Percentiles rank a stretch among this genome's conserved stretches.
These are phyloP conservation scores for Psix sp. DNA, from an alignment of 1,140 invertebrate species.

Conservation along the genomic window DNA sequence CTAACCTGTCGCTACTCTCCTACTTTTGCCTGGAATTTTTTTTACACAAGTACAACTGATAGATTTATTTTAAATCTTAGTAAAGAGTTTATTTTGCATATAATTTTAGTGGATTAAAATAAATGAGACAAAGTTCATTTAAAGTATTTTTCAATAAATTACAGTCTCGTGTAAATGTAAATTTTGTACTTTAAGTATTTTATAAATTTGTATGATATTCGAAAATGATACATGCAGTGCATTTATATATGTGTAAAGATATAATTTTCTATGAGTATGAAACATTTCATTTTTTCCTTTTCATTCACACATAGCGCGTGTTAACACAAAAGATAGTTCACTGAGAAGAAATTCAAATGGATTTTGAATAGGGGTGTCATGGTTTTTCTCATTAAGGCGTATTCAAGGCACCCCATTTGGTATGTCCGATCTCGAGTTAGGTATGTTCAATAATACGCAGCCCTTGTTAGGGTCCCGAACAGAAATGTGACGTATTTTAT, in stretches of 20 bases:
- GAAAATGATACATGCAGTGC: no score
- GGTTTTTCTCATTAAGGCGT: constrained; percentile 50
- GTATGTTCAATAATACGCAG: constrained; percentile 39
- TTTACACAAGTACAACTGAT: background rate
- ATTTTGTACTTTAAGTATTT: no score
- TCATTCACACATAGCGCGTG: background rate
- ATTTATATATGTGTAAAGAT: constrained; percentile 1
- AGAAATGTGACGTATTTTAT: constrained; percentile 43
- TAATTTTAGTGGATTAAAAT: constrained; percentile 18
- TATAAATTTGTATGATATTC: no score
- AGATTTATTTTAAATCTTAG: constrained; percentile 7
- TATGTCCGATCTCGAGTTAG: constrained; percentile 35
- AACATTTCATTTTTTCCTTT: background rate
- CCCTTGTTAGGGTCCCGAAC: constrained; percentile 32
- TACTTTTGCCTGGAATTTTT: background rate
- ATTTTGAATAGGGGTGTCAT: constrained; percentile 32
- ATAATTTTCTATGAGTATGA: background rate
- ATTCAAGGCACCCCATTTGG: constrained; percentile 36
- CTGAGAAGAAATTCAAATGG: constrained; percentile 37
- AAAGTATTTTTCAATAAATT: no score
- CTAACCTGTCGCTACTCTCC: constrained; percentile 7
- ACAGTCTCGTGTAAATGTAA: no score
- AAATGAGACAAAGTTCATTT: no score
- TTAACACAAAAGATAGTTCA: constrained; percentile 24
- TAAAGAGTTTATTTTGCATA: background rate